These are phyloP conservation scores for Chloroceryle amazona DNA, from an alignment of 2,797 vertebrate genomes.

Conservation along the genomic window DNA sequence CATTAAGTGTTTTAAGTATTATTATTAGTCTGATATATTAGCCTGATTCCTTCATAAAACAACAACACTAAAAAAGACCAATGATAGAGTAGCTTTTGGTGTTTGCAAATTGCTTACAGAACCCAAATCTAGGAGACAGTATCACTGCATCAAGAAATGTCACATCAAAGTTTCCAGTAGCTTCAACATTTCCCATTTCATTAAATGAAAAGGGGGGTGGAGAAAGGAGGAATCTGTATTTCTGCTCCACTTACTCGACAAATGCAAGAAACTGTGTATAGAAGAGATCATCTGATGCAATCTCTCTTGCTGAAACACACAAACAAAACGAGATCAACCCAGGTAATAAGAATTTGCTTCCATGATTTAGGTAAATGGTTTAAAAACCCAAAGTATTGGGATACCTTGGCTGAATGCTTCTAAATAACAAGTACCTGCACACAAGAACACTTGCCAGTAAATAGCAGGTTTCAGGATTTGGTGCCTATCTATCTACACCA, in stretches of 20 bases:
- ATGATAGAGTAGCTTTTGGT: not conserved
- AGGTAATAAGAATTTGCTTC: not conserved
- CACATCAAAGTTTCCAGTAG: conserved; percentile 47
- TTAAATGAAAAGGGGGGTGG: not conserved
- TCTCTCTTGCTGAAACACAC: conserved; percentile 12
- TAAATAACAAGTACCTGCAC: not conserved
- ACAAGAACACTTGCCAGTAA: not conserved
- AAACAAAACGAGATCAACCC: not conserved
- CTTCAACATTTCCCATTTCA: conserved; percentile 50
- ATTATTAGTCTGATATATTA: not conserved
- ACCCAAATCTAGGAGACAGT: conserved; percentile 16
- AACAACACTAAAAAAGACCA: not conserved
- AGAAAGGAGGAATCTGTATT: not conserved
- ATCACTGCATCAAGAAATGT: not conserved
- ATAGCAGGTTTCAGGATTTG: conserved; percentile 1
- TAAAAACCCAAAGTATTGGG: not conserved
- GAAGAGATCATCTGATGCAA: conserved; percentile 31
- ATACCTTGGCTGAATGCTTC: not conserved
- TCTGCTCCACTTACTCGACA: conserved; percentile 32
- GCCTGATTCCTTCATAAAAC: not conserved
- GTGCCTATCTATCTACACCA: not conserved
- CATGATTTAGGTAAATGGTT: not conserved
- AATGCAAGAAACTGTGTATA: not conserved
- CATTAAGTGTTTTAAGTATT: not conserved
- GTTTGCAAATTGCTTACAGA: not conserved